Evolutionary conservation across 2,797 vertebrate species (phyloP), one percentile per base, ranked within the genome.

Genomic region (Darevskia mixta): DNA sequence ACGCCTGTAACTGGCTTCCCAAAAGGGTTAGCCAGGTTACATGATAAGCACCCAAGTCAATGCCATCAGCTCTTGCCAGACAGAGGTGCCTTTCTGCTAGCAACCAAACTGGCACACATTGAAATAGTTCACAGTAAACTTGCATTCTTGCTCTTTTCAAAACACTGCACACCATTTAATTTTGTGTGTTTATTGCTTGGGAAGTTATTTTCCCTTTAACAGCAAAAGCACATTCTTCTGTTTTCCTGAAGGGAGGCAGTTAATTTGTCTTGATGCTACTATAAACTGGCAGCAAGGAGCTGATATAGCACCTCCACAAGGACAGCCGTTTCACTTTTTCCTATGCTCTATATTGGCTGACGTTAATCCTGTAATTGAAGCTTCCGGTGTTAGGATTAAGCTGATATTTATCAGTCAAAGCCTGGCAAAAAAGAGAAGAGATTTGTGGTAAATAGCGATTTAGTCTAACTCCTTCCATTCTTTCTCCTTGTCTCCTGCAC

Each of bases 291-390:
- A 78, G 55, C 0, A 5, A 90, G 91, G 61, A 0, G 0, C 87
- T 92, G 80, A 67, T 89, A 80, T 76, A 41, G 79, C 58, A 71
- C 43, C 82, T 83, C 71, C 1, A 0, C 77, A 3, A 87, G 89
- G 87, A 87, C 79, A 88, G n/a, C 87, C 82, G 61, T 58, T 91
- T 88, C 90, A 32, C 66, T 92, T 87, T 87, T 88, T 92, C 41
- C 88, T 93, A 3, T 69, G 79, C 82, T 84, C 75, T 88, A 45
- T 29, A 82, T 87, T 58, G 0, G 87, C 69, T 92, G 89, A 90
- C 78, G 0, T 93, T 95, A 94, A 94, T 95, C 95, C 95, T 85
- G 17, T 94, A 94, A 95, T 91, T 85, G 91, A 95, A 94, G 84
- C 89, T 89, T 92, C 86, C n/a, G 13, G 79, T 89, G 94, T 91